phyloP scores from a whole-genome alignment of 2,888 invertebrate genomes.

The Epistrophe grossulariae region DNA sequence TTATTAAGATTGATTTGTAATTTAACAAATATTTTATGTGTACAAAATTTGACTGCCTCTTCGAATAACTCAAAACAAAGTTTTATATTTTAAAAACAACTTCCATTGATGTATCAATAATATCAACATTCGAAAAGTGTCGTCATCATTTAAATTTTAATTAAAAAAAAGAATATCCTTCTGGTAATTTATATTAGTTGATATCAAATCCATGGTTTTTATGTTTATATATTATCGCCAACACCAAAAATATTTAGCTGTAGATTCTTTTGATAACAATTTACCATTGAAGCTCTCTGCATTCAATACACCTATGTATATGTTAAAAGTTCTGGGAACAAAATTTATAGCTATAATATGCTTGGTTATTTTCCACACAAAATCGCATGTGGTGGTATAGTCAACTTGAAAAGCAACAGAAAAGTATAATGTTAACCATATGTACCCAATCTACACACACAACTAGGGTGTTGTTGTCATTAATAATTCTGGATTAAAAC shows the following conservation, averaged over 20 bases:
- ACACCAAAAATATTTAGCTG: not conserved
- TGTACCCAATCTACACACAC: not conserved
- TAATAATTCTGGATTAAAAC: not conserved
- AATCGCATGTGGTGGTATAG: not conserved
- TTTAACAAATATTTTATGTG: no score
- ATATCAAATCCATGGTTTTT: no score
- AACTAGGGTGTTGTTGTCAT: not conserved
- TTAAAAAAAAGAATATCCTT: no score
- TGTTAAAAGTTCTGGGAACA: not conserved
- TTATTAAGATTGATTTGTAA: no score
- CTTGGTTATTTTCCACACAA: not conserved
- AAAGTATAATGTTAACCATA: not conserved
- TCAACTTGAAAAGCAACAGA: not conserved
- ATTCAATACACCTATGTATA: not conserved
- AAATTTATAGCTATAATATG: not conserved
- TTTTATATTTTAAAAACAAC: no score
- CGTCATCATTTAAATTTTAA: no score
- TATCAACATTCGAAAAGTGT: no score
- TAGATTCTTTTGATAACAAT: conserved; percentile 4
- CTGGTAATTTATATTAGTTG: no score
- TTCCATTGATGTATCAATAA: no score
- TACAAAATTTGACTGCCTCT: no score
- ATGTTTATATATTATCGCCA: no score
- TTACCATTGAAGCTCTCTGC: not conserved
- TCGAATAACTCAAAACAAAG: no score